Evolutionary conservation across 2,797 vertebrate species (phyloP), one percentile per base, ranked within the genome.

Genomic region (Eurystomus glaucurus): DNA sequence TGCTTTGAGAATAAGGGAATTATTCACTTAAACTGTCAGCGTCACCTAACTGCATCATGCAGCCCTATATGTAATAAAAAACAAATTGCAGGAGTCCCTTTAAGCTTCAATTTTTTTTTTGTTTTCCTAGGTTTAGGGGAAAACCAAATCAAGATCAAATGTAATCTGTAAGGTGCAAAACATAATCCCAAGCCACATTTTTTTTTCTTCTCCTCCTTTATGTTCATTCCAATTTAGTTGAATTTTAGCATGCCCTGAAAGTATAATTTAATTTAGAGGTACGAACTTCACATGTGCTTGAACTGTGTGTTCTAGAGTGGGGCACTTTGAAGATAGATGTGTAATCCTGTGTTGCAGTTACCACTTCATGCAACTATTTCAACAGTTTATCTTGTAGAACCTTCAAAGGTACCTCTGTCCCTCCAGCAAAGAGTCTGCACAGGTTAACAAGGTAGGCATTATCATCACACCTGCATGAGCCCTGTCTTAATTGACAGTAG

Each of bases 161-260:
- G n/a, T 60, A 26, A 79, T 71, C 41, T 46, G 6, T 75, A 60
- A 82, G 10, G 64, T 60, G 18, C 12, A 64, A 64, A 75, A 85
- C 55, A 8, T 52, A 71, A 11, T 68, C 25, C 16, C 41, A 75
- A 75, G 6, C 14, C 43, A 48, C 29, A 55, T 20, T 21, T 31
- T 82, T 81, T 81, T 93, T 74, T 43, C 20, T 64, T 79, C 12
- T 80, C 13, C 25, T 76, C 46, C 23, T 75, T 69, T 50, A 54
- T 51, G 18, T 71, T 78, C 2, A 35, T 84, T 91, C 65, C 35
- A 55, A 35, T 82, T 71, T 71, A 51, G 12, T 72, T 82, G 45
- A 64, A 55, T 80, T 62, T 81, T 78, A 78, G 6, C 35, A 70
- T 81, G 35, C 31, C 12, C 4, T 80, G 51, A 81, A 64, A 77